Evolutionary conservation across 2,888 invertebrate genomes (phyloP).

Genomic region (Abscondita cerata): DNA sequence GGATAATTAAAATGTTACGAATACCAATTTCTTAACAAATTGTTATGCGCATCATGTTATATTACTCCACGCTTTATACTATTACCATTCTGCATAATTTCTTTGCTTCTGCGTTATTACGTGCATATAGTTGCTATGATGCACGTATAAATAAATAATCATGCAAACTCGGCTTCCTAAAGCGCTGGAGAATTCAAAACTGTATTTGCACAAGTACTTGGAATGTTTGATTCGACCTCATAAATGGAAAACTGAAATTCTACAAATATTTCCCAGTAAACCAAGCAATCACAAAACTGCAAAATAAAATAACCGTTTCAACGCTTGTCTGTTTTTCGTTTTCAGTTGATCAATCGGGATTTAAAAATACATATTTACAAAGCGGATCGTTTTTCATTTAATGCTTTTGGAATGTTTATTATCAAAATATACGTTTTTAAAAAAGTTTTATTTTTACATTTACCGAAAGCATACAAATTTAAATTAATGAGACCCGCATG

Average conservation of each 20-base stretch:
- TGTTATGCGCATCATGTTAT: conserved; percentile 32
- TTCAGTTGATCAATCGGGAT: too few relatives aligned
- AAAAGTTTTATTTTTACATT: too few relatives aligned
- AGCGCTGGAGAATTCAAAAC: conserved; percentile 16
- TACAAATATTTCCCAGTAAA: conserved; percentile 14
- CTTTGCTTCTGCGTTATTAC: conserved; percentile 11
- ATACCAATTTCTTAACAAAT: conserved; percentile 27
- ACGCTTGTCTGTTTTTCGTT: too few relatives aligned
- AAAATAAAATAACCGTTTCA: conserved; percentile 1
- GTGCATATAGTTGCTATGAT: conserved; percentile 18
- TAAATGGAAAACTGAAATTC: conserved; percentile 15
- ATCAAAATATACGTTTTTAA: too few relatives aligned
- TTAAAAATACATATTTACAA: too few relatives aligned
- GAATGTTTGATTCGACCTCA: conserved; percentile 20
- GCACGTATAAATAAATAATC: conserved; percentile 18
- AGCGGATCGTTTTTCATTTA: too few relatives aligned
- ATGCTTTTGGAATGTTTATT: too few relatives aligned
- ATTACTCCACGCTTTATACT: conserved; percentile 19
- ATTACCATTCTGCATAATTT: conserved; percentile 24
- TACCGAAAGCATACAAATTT: too few relatives aligned
- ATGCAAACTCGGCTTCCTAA: conserved; percentile 13
- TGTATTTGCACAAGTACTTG: conserved; percentile 18
- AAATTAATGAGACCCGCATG: too few relatives aligned
- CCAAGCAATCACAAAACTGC: conserved; percentile 10
- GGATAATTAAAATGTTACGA: conserved; percentile 31